Evolutionary conservation across 2,113 vertebrate species (phyloP), one percentile per base, ranked within the genome.

Genomic region (Dolichotis patagonum): DNA sequence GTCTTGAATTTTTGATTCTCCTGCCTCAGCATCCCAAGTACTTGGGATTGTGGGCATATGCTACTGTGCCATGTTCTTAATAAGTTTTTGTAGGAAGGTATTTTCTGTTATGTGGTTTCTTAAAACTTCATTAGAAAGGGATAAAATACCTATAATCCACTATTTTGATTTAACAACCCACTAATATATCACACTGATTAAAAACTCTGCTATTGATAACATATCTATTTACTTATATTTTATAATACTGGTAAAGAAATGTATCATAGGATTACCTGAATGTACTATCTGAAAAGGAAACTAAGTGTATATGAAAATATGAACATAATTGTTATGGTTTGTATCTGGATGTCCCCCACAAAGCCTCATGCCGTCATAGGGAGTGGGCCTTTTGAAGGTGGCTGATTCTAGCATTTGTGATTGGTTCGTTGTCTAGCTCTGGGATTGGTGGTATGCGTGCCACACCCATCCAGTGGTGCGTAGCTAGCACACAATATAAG

Each of bases 41-140:
- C 12, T 35, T 67, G 65, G 65, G 65, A 67, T 35, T 32, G 32
- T 67, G 65, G 65, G 65, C 30, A 67, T 17, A 67, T 67, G 65
- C 32, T 14, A 67, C 65, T 16, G 13, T 35, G 32, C 65, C 65
- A 67, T 71, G 75, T 11, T 88, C 35, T 92, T 82, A 88, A 56
- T 67, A 41, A 85, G 56, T 24, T 62, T 85, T 77, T 94, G 7
- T 49, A 85, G 28, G 20, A n/a, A 73, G 35, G 11, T 7, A 71
- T 81, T 93, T 94, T 86, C 75, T 92, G 35, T n/a, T 84, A 38
- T 2, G 58, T 52, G 38, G 43, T 77, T 88, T n/a, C 84, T 82
- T 65, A 38, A 81, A 81, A 77, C 9, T 86, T 96, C n/a, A 54
- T 84, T 92, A 90, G 60, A 87, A 96, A 90, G 67, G 85, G 87